Conservation (phyloP, 1,140 invertebrate genomes). For the Meloidogyne floridensis region DNA sequence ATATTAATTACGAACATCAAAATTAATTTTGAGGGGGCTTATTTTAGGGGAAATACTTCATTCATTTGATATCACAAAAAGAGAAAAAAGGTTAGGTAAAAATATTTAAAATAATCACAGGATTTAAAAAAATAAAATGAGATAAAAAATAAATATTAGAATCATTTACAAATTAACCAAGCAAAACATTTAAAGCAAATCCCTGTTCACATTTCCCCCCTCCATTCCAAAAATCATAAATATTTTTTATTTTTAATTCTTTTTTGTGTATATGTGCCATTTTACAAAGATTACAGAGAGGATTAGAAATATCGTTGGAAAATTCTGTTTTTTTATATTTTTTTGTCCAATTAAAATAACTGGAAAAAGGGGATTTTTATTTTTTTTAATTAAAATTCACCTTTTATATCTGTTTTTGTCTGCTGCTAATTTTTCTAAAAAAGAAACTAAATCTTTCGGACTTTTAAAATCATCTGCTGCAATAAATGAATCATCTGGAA, state of each 20-base stretch:
- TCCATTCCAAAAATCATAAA: neutral
- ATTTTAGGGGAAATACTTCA: no score
- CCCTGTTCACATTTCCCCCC: neutral
- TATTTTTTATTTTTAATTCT: neutral
- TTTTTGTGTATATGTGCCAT: neutral
- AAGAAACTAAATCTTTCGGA: slow-evolving; percentile 20
- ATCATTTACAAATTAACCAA: no score
- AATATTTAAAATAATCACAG: neutral
- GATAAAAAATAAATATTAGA: no score
- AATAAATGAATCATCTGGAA: slow-evolving; percentile 35
- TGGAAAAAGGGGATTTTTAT: neutral
- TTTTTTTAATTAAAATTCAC: neutral
- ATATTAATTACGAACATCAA: no score
- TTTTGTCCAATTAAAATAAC: neutral
- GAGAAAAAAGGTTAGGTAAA: no score
- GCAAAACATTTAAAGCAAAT: slow-evolving; percentile 2
- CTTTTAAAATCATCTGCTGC: slow-evolving; percentile 36
- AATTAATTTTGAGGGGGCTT: no score
- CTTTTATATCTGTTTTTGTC: slow-evolving; percentile 2
- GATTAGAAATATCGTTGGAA: neutral
- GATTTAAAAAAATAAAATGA: neutral
- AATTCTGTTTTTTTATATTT: neutral
- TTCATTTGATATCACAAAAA: no score
- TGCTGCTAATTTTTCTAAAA: neutral
- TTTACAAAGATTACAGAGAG: neutral